Conservation (phyloP, 2,888 invertebrate species). For the Spilosoma lubricipeda region DNA sequence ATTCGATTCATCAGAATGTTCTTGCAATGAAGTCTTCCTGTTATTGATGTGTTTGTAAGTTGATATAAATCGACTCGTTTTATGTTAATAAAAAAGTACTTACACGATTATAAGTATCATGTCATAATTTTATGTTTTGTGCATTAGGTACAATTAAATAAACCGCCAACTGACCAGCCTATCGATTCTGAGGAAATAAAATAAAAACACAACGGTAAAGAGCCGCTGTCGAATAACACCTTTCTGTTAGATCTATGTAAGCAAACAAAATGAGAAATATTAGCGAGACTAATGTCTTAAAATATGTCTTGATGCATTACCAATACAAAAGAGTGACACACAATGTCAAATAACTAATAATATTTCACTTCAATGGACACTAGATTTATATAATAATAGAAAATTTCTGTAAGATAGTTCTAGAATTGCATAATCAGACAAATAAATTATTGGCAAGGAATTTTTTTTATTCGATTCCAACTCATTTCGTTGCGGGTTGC, state of each 20-base stretch:
- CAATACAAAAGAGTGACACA: neutral
- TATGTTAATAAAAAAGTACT: conserved; percentile 16
- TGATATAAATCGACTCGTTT: conserved; percentile 23
- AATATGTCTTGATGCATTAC: too few species aligned
- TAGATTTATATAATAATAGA: neutral
- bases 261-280: neutral
- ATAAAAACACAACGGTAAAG: neutral
- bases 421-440: neutral
- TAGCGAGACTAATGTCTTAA: too few species aligned
- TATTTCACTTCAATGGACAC: neutral
- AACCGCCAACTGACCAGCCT: conserved; percentile 15
- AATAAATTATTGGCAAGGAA: neutral
- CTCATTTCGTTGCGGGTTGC: neutral
- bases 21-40: conserved; percentile 41
- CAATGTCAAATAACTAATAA: neutral
- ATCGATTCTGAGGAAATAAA: neutral
- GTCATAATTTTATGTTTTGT: conserved; percentile 11
- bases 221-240: neutral
- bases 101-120: neutral
- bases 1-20: conserved; percentile 43
- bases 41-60: conserved; percentile 33
- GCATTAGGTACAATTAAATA: conserved; percentile 22
- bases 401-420: neutral
- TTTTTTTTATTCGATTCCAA: neutral
- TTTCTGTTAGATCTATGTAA: neutral